Conservation (phyloP, 2,797 vertebrate genomes). For the Macroramphosus scolopax region DNA sequence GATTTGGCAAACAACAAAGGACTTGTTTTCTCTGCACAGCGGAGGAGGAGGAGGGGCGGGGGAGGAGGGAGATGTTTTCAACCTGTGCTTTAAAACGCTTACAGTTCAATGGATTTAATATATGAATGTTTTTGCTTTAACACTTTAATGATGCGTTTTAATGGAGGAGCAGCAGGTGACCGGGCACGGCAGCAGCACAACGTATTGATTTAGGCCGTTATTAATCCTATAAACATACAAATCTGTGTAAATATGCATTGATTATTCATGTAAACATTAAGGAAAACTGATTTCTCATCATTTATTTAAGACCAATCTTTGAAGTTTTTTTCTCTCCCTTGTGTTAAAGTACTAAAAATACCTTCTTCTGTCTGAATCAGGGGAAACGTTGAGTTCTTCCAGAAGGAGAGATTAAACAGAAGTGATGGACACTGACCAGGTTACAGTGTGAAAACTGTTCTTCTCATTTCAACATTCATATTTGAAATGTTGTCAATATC, state of each 20-base stretch:
- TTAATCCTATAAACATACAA: too few species aligned
- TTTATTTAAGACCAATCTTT: too few species aligned
- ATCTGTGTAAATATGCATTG: background rate
- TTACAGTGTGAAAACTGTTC: background rate
- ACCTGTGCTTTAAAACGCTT: slow-evolving; percentile 17
- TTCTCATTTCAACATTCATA: background rate
- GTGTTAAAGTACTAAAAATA: too few species aligned
- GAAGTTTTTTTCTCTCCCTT: too few species aligned
- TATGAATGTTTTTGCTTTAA: slow-evolving; percentile 2
- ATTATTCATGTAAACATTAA: background rate
- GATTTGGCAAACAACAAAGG: slow-evolving; percentile 35
- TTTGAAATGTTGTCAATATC: slow-evolving; percentile 14
- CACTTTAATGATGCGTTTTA: slow-evolving; percentile 1
- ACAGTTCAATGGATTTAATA: slow-evolving; percentile 11
- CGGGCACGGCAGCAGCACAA: too few species aligned
- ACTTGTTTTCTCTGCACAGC: slow-evolving; percentile 2
- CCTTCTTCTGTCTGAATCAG: too few species aligned
- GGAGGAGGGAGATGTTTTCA: slow-evolving; percentile 19
- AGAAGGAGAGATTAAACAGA: too few species aligned
- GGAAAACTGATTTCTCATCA: too few species aligned
- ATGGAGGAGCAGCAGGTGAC: background rate
- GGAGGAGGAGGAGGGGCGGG: slow-evolving; percentile 11
- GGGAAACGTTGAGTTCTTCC: too few species aligned
- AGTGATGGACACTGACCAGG: background rate
- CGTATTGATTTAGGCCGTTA: too few species aligned